A percentile compares a stretch with the other conserved stretches of the same genome.
Conservation (phyloP, 2,888 invertebrate genomes). For the Stramonita haemastoma region DNA sequence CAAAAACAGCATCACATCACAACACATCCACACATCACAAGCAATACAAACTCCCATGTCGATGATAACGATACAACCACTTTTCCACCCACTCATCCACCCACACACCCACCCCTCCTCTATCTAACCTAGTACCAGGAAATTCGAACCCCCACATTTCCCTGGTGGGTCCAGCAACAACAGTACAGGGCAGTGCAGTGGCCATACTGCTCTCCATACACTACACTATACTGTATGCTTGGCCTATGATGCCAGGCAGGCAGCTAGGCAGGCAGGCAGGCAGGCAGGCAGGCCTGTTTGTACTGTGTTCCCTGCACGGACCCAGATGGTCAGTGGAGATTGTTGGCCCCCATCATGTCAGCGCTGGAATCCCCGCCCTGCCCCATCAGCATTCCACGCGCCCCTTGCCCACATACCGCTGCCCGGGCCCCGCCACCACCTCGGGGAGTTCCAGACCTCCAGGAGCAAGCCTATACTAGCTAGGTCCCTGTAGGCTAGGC, state of each 20-base stretch:
- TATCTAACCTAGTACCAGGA: too few relatives aligned
- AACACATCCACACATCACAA: too few relatives aligned
- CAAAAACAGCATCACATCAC: too few relatives aligned
- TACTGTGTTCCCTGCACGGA: neutral
- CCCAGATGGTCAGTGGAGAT: slow-evolving; percentile 22
- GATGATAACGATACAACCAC: too few relatives aligned
- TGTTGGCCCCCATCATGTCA: slow-evolving; percentile 25
- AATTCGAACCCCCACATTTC: too few relatives aligned
- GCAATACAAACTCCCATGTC: too few relatives aligned
- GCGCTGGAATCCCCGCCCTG: slow-evolving; percentile 14
- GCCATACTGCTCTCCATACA: too few relatives aligned
- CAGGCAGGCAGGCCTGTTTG: neutral
- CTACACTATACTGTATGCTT: too few relatives aligned
- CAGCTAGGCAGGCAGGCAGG: neutral
- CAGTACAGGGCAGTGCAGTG: too few relatives aligned
- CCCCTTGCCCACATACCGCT: neutral
- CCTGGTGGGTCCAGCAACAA: too few relatives aligned
- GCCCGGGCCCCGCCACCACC: neutral
- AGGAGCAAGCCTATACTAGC: neutral
- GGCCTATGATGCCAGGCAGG: neutral
- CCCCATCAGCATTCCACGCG: slow-evolving; percentile 15
- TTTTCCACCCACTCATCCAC: too few relatives aligned
- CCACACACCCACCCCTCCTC: too few relatives aligned
- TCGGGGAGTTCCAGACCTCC: neutral
- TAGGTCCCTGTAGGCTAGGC: neutral